phyloP scores from a whole-genome alignment of 2,888 invertebrate genomes.

The Chymomyza amoena region DNA sequence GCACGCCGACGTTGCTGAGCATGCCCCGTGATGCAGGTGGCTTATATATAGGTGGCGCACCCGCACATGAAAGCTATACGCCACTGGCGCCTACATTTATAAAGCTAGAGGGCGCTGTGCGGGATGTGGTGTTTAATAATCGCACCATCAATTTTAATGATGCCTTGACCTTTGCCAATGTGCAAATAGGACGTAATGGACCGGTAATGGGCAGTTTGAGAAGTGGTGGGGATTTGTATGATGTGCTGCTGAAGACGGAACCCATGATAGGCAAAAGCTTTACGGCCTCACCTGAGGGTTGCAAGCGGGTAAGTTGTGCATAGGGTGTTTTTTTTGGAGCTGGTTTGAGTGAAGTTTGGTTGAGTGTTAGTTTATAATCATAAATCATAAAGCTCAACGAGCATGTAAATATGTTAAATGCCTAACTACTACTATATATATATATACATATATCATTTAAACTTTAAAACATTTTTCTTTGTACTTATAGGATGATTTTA shows the following conservation, averaged over 20 bases:
- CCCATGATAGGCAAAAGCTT: conserved; percentile 78
- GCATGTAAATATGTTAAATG: conserved; percentile 48
- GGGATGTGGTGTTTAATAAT: conserved; percentile 89
- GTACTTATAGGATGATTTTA: conserved; percentile 77
- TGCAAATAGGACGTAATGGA: conserved; percentile 83
- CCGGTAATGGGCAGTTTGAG: conserved; percentile 80
- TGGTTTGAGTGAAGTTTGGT: background rate
- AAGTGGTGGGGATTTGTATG: conserved; percentile 65
- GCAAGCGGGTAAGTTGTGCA: conserved; percentile 80
- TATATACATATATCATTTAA: conserved; percentile 15
- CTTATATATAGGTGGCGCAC: conserved; percentile 88
- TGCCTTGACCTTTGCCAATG: conserved; percentile 83
- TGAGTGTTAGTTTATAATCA: background rate
- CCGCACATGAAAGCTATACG: conserved; percentile 81
- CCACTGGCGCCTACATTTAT: conserved; percentile 81
- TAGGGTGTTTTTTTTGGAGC: conserved; percentile 3
- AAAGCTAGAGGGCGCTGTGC: conserved; percentile 88
- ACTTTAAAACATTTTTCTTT: conserved; percentile 67
- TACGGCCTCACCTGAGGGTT: conserved; percentile 80
- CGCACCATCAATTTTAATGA: conserved; percentile 84
- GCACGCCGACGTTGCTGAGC: conserved; percentile 81
- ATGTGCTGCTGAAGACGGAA: conserved; percentile 80
- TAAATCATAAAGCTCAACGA: conserved; percentile 7
- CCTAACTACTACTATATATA: conserved; percentile 39
- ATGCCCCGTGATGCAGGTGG: conserved; percentile 83